Evolutionary conservation across 2,113 vertebrate genomes (phyloP).

Genomic region (Otolemur garnettii): DNA sequence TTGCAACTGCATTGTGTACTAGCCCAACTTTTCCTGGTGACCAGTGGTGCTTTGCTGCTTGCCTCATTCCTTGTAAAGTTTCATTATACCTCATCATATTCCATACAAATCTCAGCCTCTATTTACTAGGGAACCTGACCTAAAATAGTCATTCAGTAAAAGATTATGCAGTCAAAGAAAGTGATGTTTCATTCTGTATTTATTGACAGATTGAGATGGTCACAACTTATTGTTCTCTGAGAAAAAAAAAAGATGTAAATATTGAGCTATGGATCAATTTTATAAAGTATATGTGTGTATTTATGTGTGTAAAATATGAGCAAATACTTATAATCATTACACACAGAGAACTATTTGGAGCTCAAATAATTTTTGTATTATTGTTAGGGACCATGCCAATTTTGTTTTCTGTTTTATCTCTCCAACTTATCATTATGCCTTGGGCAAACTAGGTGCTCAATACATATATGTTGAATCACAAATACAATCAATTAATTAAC

Average conservation of each 20-base stretch:
- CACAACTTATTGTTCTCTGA: neutral
- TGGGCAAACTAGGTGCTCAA: neutral
- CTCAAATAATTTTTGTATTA: neutral
- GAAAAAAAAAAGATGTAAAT: neutral
- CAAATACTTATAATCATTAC: neutral
- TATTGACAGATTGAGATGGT: neutral
- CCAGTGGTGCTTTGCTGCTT: neutral
- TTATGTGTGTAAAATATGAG: neutral
- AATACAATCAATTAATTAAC: neutral
- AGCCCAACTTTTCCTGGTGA: neutral
- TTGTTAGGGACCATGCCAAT: neutral
- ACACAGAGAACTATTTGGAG: neutral
- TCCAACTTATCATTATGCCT: neutral
- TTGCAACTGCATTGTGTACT: too few relatives aligned
- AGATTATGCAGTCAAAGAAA: neutral
- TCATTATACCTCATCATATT: neutral
- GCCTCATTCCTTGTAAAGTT: neutral
- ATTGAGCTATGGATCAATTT: neutral
- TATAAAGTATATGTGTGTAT: neutral
- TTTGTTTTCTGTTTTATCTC: neutral
- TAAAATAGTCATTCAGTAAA: neutral
- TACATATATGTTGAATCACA: neutral
- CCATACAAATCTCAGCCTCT: neutral
- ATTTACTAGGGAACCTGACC: neutral
- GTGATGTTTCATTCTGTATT: neutral